Evolutionary conservation across 2,888 invertebrate species (phyloP), one percentile per base, ranked within the genome.

Genomic region (Drosophila heteroneura): DNA sequence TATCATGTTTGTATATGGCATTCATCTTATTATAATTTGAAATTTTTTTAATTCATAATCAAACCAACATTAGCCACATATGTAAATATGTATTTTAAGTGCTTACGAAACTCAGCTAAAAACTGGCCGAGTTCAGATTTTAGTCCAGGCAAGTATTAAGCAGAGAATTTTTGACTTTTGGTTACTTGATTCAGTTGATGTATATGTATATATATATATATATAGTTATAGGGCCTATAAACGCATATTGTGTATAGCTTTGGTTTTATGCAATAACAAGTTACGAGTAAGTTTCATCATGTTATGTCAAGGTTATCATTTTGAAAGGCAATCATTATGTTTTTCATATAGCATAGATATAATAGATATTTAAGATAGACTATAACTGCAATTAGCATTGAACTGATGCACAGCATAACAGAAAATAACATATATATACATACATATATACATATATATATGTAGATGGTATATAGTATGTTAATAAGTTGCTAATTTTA

Each of bases 51-150:
- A 72, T 80, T 70, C 63, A 84, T 81, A 83, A 69, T 82, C 59
- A 91, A 87, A 72, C 76, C 91, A 88, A 91, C 91, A 84, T 79
- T 82, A 78, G 85, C 89, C 90, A 89, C 87, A 77, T 83, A 70
- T 57, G 70, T 70, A 77, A 88, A 88, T 88, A 79, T 75, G 65
- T 66, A 39, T 60, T 56, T 58, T 22, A 52, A 56, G 65, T 76
- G 63, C 74, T 58, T 61, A 64, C 41, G 32, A 57, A 56, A 59
- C 59, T 71, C 26, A 58, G 71, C 57, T 60, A 39, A 58, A 26
- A 14, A 32, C 44, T 52, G 62, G 61, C 37, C 37, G 16, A 56
- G 37, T 1, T 39, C 6, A 41, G 33, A 22, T 70, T 26, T n/a
- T 32, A 22, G 47, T 19, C n/a, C 14, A 58, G 35, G 59, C 64